Evolutionary conservation across 2,888 invertebrate species (phyloP).

Genomic region (Dolomedes plantarius): DNA sequence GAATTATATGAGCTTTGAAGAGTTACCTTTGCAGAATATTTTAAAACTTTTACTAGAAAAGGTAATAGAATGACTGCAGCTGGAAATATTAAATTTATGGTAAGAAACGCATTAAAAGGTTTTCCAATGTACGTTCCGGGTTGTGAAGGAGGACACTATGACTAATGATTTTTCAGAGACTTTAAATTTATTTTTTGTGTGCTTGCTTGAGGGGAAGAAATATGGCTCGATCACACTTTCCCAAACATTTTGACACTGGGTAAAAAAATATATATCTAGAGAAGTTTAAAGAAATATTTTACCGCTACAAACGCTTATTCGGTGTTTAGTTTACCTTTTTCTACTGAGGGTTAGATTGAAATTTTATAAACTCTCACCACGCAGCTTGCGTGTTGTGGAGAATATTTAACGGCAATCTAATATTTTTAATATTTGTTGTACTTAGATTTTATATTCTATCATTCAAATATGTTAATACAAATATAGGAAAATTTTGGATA

Average conservation of each 20-base stretch:
- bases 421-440: too few relatives aligned
- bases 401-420: too few relatives aligned
- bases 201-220: not conserved
- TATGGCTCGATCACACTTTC: slow-evolving; percentile 9
- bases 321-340: slow-evolving; percentile 59
- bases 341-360: too few relatives aligned
- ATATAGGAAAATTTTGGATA: too few relatives aligned
- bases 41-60: not conserved
- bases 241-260: slow-evolving; percentile 44
- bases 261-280: not conserved
- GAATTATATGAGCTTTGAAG: not conserved
- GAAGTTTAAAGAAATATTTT: slow-evolving; percentile 50
- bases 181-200: slow-evolving; percentile 5
- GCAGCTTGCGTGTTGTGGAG: too few relatives aligned
- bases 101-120: not conserved
- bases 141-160: not conserved
- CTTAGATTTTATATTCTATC: too few relatives aligned
- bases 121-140: not conserved
- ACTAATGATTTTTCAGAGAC: slow-evolving; percentile 18
- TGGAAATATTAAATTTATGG: not conserved
- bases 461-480: too few relatives aligned
- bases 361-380: too few relatives aligned
- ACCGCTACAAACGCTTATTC: slow-evolving; percentile 54
- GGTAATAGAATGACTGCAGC: not conserved
- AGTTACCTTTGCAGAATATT: not conserved